Evolutionary conservation across 2,888 invertebrate genomes (phyloP), one percentile per base, ranked within the genome.

Genomic region (Hipparchia sbordonii): DNA sequence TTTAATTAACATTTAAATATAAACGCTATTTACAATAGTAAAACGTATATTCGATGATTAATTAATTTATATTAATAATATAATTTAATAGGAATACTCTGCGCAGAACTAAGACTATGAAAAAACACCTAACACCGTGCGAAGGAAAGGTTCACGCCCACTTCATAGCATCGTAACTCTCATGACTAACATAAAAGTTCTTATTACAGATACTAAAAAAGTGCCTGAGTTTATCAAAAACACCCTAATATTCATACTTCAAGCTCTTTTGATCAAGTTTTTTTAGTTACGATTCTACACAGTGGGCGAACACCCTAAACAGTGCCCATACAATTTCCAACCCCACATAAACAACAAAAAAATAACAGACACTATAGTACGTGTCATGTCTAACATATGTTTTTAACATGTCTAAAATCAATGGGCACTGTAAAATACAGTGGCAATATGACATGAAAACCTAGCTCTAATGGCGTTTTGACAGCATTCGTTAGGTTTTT

Each of bases 81-180:
- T 71, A 76, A 74, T 76, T 82, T 84, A 88, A 85, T 87, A 89
- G 90, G 88, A 88, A 86, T 82, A 85, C 90, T 82, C 92, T 87
- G 88, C 87, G 88, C 88, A 89, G 92, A 89, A 90, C 87, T 79
- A 84, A 82, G 46, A 57, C 67, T 71, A 67, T 45, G 60, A 74
- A 71, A 23, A 39, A 67, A 73, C 62, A 77, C 75, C 77, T 74
- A 75, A 77, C 77, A 76, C 79, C 77, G 77, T 78, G 79, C 79
- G 48, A 72, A 62, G 33, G 54, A 66, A 69, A 61, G 61, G 10
- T 39, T 6, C 9, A 13, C 61, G 39, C 69, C 52, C 60, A 61
- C 51, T 61, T 6, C 46, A 56, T 6, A 63, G 10, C 10, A 52
- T 6, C 63, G 51, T 63, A 63, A 63, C 63, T 23, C 2, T 6